Base-by-base conservation (phyloP, 2,888 invertebrate genomes). In the Diploptera punctata region DNA sequence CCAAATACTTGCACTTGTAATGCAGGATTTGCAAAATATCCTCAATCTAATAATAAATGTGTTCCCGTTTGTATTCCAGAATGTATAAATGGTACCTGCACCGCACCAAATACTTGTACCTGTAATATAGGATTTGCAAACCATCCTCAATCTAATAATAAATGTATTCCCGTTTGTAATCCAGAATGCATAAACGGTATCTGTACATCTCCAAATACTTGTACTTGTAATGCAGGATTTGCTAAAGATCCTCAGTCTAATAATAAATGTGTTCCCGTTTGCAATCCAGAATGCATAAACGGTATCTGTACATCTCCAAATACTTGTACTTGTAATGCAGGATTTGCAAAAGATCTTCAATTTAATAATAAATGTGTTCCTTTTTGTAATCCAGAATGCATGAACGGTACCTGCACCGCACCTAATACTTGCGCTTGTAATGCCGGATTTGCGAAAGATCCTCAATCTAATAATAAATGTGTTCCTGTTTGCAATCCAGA, bases 231-330 rank as follows among this genome's bases (percentile, higher is more conserved):
- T 73, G 75, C 79, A 16, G 86, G 86, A 0, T 86, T 84, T 73
- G 76, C 77, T 0, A 81, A 82, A 68, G 83, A 85, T 70, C 62
- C 72, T 10, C 65, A 38, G 31, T 93, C 93, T 77, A 84, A 87
- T 0, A 87, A 87, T 18, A 92, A 92, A 0, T 93, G 93, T 77
- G 84, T 85, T 9, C n/a, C n/a, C n/a, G n/a, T n/a, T n/a, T n/a
- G n/a, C n/a, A n/a, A n/a, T n/a, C n/a, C n/a, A n/a, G n/a, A n/a
- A n/a, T n/a, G n/a, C n/a, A 2, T 2, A 10, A 93, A 93, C 78
- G 93, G 93, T 0, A 84, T 86, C 21, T 93, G 93, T 77, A 87
- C 91, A 0, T 87, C 88, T 0, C 93, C 93, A 0, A 90, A 92
- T 81, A 87, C 90, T 78, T 93, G 93, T 79, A 85, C 91, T 73